Base-by-base conservation (phyloP, 2,113 vertebrate species). In the Bungarus multicinctus region DNA sequence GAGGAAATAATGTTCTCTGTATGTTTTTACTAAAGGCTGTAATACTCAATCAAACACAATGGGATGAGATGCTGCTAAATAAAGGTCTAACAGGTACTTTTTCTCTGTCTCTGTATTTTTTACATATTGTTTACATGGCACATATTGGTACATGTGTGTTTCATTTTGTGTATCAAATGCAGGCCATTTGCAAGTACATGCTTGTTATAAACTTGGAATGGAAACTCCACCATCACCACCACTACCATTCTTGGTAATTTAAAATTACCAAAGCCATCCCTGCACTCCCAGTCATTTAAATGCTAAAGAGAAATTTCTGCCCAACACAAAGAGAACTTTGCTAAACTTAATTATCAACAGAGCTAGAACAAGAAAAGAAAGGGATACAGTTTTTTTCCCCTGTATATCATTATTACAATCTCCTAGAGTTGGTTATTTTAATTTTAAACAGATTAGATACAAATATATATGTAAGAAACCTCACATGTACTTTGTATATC, bases 61-160 rank as follows among this genome's bases (percentile, higher is more conserved):
- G 98, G 98, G 96, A 98, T 52, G 97, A 98, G 93, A 98, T 98
- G 97, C 20, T 98, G 90, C 94, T 92, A 91, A 97, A 58, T 34
- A 97, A 97, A 95, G 98, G 97, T 52, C 89, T 98, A 92, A 96
- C 97, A 98, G 98, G 98, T 98, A 97, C 22, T 16, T 69, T 3
- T 9, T n/a, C 54, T 74, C 94, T 43, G n/a, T 12, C 10, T n/a
- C 8, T 90, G 93, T 94, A 89, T 57, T 74, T 9, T 45, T 85
- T 89, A 87, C 0, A 39, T 54, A n/a, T 16, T 69, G 10, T 20
- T 81, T 43, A 81, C 10, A 12, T 52, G 50, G 50, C 50, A 52
- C 50, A 52, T 52, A 52, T 22, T 43, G 22, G 8, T 3, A 57
- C 47, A 50, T 58, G 43, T 47, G 10, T 57, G 10, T 47, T 87